A percentile compares a stretch with the other conserved stretches of the same genome.
These are phyloP conservation scores for Zapus hudsonius DNA, from an alignment of 2,113 vertebrate species.

Conservation along the genomic window DNA sequence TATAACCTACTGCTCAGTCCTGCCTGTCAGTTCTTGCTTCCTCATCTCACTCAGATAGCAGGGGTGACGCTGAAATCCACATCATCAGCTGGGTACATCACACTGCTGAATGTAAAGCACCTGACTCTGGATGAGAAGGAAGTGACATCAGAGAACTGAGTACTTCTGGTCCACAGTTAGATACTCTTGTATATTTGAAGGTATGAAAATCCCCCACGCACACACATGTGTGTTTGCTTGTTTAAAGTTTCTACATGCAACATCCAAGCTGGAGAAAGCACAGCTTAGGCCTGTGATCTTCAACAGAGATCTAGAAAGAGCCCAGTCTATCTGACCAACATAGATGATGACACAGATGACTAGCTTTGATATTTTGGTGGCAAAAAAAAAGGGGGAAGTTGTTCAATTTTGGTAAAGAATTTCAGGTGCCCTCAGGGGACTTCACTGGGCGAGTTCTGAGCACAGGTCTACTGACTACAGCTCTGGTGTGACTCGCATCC, in stretches of 20 bases:
- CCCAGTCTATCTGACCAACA: background rate
- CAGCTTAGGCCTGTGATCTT: background rate
- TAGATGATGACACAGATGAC: background rate
- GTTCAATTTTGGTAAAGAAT: background rate
- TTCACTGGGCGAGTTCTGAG: background rate
- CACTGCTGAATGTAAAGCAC: too few relatives aligned
- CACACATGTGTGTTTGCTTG: background rate
- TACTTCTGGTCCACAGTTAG: background rate
- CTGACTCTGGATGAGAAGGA: background rate
- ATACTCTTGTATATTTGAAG: background rate
- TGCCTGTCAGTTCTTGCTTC: background rate
- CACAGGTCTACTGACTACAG: background rate
- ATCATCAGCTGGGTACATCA: background rate
- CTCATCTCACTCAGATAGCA: background rate
- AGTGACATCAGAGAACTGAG: background rate
- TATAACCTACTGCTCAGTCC: too few relatives aligned
- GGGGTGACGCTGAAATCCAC: background rate
- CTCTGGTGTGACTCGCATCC: background rate
- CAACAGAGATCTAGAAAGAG: background rate
- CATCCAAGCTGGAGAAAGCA: background rate
- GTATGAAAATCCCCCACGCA: background rate
- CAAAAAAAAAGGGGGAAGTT: background rate
- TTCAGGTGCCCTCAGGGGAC: background rate
- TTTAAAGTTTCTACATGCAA: background rate
- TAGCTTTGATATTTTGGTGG: conserved; percentile 1